These are phyloP conservation scores for Hucho hucho DNA, from an alignment of 2,113 vertebrate species.

Conservation along the genomic window DNA sequence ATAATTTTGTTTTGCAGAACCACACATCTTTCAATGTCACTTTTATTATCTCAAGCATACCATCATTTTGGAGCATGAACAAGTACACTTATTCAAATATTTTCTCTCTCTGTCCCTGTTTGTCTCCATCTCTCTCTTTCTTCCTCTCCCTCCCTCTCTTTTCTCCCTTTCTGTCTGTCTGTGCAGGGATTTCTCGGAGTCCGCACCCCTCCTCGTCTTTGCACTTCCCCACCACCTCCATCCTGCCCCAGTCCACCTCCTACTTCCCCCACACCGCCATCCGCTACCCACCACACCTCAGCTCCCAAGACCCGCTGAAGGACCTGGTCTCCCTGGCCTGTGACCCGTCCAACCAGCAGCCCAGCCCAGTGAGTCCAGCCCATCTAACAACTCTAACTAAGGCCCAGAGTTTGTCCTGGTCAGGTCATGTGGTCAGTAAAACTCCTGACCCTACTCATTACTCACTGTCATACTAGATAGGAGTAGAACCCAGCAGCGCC, in stretches of 20 bases:
- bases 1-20: too few species aligned
- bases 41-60: too few species aligned
- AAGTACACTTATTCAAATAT: neutral
- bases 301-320: slow-evolving; percentile 93
- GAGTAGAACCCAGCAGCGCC: too few species aligned
- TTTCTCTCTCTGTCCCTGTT: neutral
- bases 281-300: slow-evolving; percentile 93
- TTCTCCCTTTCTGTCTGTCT: neutral
- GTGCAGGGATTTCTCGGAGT: slow-evolving; percentile 85
- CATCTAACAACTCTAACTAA: too few species aligned
- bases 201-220: slow-evolving; percentile 90
- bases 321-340: slow-evolving; percentile 96
- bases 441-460: too few species aligned
- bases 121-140: neutral
- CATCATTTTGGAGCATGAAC: too few species aligned
- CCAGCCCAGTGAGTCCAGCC: slow-evolving; percentile 76
- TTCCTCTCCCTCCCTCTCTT: neutral
- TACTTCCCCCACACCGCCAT: slow-evolving; percentile 95
- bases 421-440: too few species aligned
- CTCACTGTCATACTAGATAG: too few species aligned
- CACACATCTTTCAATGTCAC: too few species aligned
- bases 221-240: slow-evolving; percentile 89
- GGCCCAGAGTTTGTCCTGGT: too few species aligned
- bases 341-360: slow-evolving; percentile 84
- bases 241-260: slow-evolving; percentile 84